Evolutionary conservation across 2,797 vertebrate species (phyloP).

Genomic region (Macropus fuliginosus): DNA sequence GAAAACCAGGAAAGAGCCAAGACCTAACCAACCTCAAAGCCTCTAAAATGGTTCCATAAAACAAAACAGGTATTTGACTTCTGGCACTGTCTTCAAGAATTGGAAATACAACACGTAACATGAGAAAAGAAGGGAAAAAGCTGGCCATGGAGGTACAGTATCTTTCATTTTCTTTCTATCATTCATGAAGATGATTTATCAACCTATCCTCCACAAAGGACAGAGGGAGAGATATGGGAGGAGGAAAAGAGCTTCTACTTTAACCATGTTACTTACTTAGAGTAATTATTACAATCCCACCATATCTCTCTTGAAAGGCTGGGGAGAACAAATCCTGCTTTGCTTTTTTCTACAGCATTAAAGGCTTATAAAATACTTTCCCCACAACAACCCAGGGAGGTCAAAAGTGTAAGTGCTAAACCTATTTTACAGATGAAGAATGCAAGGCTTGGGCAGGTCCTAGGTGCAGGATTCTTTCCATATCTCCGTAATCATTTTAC

Average conservation of each 20-base stretch:
- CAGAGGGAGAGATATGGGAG: not conserved
- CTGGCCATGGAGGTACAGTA: not conserved
- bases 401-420: not conserved
- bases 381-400: too few species aligned
- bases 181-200: not conserved
- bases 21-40: not conserved
- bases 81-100: not conserved
- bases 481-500: not conserved
- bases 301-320: not conserved
- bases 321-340: not conserved
- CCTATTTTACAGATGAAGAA: not conserved
- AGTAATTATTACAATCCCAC: not conserved
- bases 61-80: not conserved
- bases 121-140: not conserved
- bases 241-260: not conserved
- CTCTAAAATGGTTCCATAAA: not conserved
- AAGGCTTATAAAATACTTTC: accelerated
- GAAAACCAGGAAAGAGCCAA: not conserved
- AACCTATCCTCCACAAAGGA: not conserved
- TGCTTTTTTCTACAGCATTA: not conserved
- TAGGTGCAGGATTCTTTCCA: not conserved
- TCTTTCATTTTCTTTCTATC: not conserved
- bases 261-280: not conserved
- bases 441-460: not conserved
- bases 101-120: too few species aligned